These are phyloP conservation scores for Petrolisthes cinctipes DNA, from an alignment of 2,888 invertebrate genomes.

Conservation along the genomic window DNA sequence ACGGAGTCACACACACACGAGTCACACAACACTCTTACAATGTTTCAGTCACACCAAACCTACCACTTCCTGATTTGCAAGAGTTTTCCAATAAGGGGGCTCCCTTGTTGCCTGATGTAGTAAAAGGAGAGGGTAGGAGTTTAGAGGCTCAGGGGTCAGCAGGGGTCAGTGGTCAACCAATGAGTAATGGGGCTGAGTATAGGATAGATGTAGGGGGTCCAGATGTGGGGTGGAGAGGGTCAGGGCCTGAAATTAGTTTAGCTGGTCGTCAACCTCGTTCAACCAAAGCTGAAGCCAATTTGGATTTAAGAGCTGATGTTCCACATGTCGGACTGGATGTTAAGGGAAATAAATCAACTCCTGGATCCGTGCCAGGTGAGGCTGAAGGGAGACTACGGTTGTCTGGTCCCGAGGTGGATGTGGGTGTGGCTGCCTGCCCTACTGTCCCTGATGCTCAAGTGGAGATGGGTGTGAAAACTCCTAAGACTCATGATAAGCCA, in stretches of 20 bases:
- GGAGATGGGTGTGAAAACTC: background rate
- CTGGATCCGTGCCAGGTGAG: conserved; percentile 4
- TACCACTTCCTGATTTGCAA: conserved; percentile 51
- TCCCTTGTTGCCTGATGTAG: conserved; percentile 50
- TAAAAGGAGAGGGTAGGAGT: conserved; percentile 33
- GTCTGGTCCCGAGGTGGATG: conserved; percentile 7
- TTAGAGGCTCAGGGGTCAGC: conserved; percentile 6
- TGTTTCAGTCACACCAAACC: conserved; percentile 48
- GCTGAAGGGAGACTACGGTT: background rate
- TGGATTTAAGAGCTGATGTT: conserved; percentile 20
- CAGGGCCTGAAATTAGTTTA: conserved; percentile 15
- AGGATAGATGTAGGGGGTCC: conserved; percentile 12
- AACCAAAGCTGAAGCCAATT: background rate
- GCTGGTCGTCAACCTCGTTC: conserved; percentile 15
- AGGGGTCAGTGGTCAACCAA: conserved; percentile 15
- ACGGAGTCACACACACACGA: conserved; percentile 29
- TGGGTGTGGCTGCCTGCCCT: background rate
- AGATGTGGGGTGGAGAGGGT: background rate
- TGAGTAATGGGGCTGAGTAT: conserved; percentile 18
- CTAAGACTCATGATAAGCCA: background rate
- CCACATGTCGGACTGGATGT: conserved; percentile 9
- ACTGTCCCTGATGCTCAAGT: background rate
- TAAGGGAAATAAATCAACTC: background rate
- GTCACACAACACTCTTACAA: conserved; percentile 30
- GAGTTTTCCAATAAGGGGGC: conserved; percentile 47